Evolutionary conservation across 2,888 invertebrate genomes (phyloP), one percentile per base, ranked within the genome.

Genomic region (Leptinotarsa juncta): DNA sequence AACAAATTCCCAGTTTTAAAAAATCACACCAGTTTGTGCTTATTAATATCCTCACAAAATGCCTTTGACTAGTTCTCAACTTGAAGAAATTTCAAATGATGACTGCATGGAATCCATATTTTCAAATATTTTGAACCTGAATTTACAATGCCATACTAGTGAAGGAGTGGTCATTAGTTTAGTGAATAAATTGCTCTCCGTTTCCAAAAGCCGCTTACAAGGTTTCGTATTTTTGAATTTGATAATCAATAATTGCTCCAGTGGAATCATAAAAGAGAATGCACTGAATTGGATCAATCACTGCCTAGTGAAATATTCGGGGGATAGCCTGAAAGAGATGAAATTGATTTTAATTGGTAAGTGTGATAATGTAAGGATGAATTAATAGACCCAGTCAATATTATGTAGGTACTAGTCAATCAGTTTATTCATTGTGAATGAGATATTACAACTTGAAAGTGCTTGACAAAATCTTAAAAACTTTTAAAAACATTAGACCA

Each of bases 201-300:
- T 71, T 67, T 76, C 80, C 26, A 83, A 78, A 71, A 80, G 65
- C 62, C 76, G 78, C 20, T 70, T 67, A 68, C 72, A 80, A 62
- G 83, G 83, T n/a, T 78, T 82, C 67, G 81, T 82, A 50, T 78
- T 74, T 53, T 76, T 83, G 60, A 76, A 76, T 66, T 53, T 75
- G 15, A 51, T 82, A 48, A 68, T 83, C 20, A 62, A 72, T 51
- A 71, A 75, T 65, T 80, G 78, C 71, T 77, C 78, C 20, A n/a
- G 67, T 32, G 69, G 69, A 68, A 23, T 75, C 42, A 71, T 82
- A 26, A 65, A 53, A 26, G 79, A 80, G 48, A 80, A 81, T 71
- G 75, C 79, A 10, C 55, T 79, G 18, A 78, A 70, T 26, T 83
- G 83, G 83, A 60, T 79, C 15, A 76, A 77, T 65, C 67, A 78